Percentiles rank a stretch among this genome's conserved stretches.
These are phyloP conservation scores for Parazoanthus swiftii DNA, from an alignment of 92 coral and sea anemone genomes.

Conservation along the genomic window DNA sequence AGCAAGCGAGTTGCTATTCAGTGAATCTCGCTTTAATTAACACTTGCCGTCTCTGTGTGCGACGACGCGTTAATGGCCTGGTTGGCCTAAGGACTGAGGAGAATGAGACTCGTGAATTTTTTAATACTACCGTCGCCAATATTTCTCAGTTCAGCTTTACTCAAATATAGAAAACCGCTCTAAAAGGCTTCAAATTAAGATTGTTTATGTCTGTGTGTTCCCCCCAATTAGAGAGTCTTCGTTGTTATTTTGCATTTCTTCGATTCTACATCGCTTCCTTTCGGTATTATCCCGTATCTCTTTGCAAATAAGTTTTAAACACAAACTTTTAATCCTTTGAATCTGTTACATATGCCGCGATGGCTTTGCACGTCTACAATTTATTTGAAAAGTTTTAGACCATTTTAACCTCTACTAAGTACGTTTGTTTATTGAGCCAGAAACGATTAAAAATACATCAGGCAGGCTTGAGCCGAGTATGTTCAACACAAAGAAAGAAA, in stretches of 20 bases:
- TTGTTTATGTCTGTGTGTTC: not conserved
- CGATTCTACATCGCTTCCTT: not conserved
- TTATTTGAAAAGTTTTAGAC: not conserved
- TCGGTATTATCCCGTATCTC: not conserved
- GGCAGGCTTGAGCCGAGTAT: not conserved
- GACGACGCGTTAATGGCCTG: conserved; percentile 7
- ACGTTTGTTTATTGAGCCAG: conserved; percentile 25
- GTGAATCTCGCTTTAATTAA: conserved; percentile 27
- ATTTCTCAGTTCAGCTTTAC: not conserved
- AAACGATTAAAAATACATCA: conserved; percentile 39
- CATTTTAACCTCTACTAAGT: not conserved
- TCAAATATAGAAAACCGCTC: not conserved
- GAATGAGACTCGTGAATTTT: conserved; percentile 13
- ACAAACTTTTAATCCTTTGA: not conserved
- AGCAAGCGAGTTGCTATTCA: conserved; percentile 12
- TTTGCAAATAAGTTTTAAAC: not conserved
- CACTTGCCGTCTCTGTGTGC: not conserved
- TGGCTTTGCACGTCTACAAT: conserved; percentile 1
- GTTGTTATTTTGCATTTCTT: not conserved
- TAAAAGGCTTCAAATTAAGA: conserved; percentile 13
- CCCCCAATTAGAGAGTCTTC: not conserved
- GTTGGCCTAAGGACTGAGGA: not conserved
- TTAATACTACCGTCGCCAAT: conserved; percentile 11
- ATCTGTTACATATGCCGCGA: not conserved
- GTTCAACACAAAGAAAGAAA: not conserved